Conservation (phyloP, 2,888 invertebrate genomes). For the Copidosoma aretas region DNA sequence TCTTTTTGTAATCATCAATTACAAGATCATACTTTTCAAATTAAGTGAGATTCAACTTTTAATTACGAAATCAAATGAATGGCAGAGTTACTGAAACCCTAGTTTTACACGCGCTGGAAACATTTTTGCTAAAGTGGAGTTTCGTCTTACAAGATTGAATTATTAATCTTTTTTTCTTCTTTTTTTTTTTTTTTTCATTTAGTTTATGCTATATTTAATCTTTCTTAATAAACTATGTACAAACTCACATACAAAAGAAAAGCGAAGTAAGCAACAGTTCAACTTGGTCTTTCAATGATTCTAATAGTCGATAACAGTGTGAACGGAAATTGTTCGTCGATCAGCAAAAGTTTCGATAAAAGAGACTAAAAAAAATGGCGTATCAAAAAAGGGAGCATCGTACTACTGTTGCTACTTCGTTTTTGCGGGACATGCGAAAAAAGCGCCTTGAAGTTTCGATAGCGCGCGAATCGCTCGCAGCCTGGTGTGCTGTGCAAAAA, state of each 20-base stretch:
- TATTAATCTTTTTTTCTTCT: conserved; percentile 25
- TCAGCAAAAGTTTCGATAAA: not conserved
- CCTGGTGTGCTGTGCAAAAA: not conserved
- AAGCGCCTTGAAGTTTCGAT: conserved; percentile 9
- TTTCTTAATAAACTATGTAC: conserved; percentile 41
- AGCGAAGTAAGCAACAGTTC: conserved; percentile 31
- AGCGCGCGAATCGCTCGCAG: conserved; percentile 17
- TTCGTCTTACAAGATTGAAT: conserved; percentile 28
- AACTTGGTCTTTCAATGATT: not conserved
- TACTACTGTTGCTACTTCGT: conserved; percentile 31
- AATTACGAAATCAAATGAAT: not conserved
- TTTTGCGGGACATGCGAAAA: conserved; percentile 26
- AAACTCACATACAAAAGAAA: conserved; percentile 37
- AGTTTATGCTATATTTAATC: conserved; percentile 36
- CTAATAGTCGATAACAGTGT: not conserved
- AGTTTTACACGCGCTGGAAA: conserved; percentile 21
- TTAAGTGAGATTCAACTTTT: no score
- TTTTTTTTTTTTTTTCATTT: conserved; percentile 9
- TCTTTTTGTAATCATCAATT: not conserved
- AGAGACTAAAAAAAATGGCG: conserved; percentile 6
- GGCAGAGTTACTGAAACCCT: conserved; percentile 19
- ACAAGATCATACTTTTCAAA: conserved; percentile 14
- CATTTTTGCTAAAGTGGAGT: conserved; percentile 24
- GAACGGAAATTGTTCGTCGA: not conserved
- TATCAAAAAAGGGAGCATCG: not conserved